Conservation (phyloP, 2,797 vertebrate species). For the Catamblyrhynchus diadema region DNA sequence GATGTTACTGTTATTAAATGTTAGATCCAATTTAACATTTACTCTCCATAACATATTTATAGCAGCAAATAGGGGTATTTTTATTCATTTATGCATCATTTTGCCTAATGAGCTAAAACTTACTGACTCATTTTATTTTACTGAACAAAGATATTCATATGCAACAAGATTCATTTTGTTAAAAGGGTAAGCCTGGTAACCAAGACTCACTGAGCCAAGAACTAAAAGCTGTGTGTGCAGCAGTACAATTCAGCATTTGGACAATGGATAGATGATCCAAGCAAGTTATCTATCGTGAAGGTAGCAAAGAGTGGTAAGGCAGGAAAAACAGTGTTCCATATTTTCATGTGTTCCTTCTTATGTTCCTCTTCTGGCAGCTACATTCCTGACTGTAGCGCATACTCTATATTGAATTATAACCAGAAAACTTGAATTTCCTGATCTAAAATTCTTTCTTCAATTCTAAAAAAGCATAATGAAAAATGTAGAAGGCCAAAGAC, state of each 20-base stretch:
- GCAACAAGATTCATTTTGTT: neutral
- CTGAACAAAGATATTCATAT: neutral
- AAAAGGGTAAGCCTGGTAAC: neutral
- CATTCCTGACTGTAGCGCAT: neutral
- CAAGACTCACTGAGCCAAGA: neutral
- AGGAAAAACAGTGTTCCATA: neutral
- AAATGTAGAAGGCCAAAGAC: neutral
- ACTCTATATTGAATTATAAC: neutral
- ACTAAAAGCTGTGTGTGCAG: neutral
- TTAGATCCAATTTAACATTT: conserved; percentile 19
- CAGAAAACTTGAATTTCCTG: neutral
- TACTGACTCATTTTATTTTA: conserved; percentile 50
- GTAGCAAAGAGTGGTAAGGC: neutral
- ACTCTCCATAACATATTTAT: neutral
- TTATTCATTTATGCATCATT: conserved; percentile 29
- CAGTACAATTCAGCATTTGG: neutral
- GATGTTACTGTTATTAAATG: neutral
- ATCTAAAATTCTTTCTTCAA: neutral
- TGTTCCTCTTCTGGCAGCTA: neutral
- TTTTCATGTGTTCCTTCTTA: neutral
- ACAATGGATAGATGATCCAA: neutral
- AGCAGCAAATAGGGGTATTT: neutral
- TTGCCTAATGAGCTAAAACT: conserved; percentile 51
- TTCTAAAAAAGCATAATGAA: neutral
- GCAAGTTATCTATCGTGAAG: fast-evolving